A percentile compares a stretch with the other conserved stretches of the same genome.
phyloP scores from a whole-genome alignment of 2,113 vertebrate genomes.

The Plestiodon gilberti region DNA sequence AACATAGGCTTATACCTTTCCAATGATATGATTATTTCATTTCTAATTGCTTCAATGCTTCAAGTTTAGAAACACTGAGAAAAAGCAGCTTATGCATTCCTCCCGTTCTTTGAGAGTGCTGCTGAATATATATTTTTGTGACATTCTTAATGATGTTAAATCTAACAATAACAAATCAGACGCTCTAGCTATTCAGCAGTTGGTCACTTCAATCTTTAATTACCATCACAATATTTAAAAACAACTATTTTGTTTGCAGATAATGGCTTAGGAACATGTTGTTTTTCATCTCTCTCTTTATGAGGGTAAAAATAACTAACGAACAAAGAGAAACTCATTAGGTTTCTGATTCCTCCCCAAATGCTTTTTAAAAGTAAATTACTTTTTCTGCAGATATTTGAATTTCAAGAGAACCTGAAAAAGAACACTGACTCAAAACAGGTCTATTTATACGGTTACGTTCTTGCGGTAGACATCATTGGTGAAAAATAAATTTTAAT shows the following conservation, averaged over 20 bases:
- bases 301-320: constrained; percentile 10
- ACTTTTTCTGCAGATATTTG: neutral
- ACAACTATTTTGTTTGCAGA: neutral
- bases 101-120: neutral
- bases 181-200: neutral
- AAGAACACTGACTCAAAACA: constrained; percentile 13
- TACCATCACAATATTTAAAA: constrained; percentile 1
- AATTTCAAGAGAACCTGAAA: neutral
- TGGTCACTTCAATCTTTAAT: constrained; percentile 6
- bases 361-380: neutral
- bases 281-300: neutral
- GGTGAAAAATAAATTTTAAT: neutral
- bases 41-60: neutral
- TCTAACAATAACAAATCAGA: neutral
- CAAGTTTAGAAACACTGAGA: neutral
- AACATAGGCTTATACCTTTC: neutral
- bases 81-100: neutral
- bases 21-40: neutral
- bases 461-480: neutral
- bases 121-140: neutral
- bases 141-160: neutral
- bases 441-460: neutral
- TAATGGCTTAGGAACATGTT: neutral
- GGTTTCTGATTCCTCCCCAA: neutral
- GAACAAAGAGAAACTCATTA: neutral